Conservation (phyloP, 2,113 vertebrate species). For the Gasterosteus aculeatus region DNA sequence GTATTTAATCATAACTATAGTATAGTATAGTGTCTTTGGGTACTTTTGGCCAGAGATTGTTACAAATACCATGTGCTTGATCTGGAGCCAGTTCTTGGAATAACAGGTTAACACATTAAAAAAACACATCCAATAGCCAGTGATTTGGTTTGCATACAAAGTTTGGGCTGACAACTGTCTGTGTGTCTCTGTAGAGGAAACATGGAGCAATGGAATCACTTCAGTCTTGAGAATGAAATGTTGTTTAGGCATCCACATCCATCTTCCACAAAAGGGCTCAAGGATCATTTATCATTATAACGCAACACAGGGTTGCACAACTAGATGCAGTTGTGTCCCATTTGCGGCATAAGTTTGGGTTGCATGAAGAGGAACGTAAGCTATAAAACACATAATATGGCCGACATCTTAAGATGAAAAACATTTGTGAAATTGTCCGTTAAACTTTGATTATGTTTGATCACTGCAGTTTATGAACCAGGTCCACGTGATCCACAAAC, state of each 20-base stretch:
- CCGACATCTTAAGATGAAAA: neutral
- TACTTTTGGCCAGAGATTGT: conserved; percentile 18
- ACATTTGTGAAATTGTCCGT: neutral
- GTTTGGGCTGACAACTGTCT: conserved; percentile 3
- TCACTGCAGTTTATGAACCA: neutral
- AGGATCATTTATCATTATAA: too few relatives aligned
- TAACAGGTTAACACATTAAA: conserved; percentile 33
- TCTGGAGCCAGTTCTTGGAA: conserved; percentile 45
- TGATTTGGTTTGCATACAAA: conserved; percentile 1
- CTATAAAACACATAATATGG: neutral
- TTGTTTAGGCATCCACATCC: neutral
- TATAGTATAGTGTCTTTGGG: too few relatives aligned
- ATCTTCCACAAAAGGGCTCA: neutral
- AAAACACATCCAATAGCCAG: conserved; percentile 14
- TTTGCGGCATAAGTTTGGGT: too few relatives aligned
- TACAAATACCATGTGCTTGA: conserved; percentile 25
- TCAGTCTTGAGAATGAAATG: neutral
- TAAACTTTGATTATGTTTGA: neutral
- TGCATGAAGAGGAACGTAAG: neutral
- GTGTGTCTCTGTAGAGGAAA: neutral
- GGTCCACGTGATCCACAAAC: neutral
- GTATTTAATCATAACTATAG: neutral
- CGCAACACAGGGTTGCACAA: too few relatives aligned
- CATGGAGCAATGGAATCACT: neutral
- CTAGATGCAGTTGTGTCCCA: too few relatives aligned